Evolutionary conservation across 2,888 invertebrate genomes (phyloP).

Genomic region (Coenonympha glycerion): DNA sequence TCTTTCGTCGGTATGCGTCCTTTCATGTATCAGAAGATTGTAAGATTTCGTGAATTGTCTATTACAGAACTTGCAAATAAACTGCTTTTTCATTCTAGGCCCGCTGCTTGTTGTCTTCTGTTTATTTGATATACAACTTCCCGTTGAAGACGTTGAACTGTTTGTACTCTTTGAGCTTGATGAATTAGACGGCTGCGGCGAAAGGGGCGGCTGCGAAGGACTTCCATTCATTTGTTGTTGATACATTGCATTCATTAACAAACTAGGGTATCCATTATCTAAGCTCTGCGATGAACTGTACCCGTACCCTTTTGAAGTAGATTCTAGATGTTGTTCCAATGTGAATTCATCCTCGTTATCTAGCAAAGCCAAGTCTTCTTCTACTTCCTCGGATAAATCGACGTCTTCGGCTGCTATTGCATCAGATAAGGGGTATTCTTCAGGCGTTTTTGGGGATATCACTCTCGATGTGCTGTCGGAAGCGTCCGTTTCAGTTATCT

Average conservation of each 20-base stretch:
- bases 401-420: conserved; percentile 77
- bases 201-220: conserved; percentile 63
- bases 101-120: conserved; percentile 75
- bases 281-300: conserved; percentile 73
- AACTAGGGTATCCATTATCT: conserved; percentile 82
- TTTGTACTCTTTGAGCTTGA: conserved; percentile 62
- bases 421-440: conserved; percentile 69
- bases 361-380: conserved; percentile 83
- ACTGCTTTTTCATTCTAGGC: conserved; percentile 96
- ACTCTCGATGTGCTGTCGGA: conserved; percentile 54
- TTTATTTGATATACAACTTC: conserved; percentile 65
- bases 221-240: conserved; percentile 74
- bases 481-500: conserved; percentile 66
- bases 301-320: conserved; percentile 61
- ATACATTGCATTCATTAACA: conserved; percentile 81
- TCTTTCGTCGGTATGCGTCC: conserved; percentile 97
- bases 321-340: conserved; percentile 73
- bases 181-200: conserved; percentile 64
- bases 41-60: conserved; percentile 98
- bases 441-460: conserved; percentile 67
- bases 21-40: conserved; percentile 96
- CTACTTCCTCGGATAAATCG: conserved; percentile 82
- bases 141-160: conserved; percentile 63
- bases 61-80: conserved; percentile 98
- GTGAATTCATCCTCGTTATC: conserved; percentile 85